phyloP scores from a whole-genome alignment of 2,888 invertebrate species.

The Alloscopus bannaensis region DNA sequence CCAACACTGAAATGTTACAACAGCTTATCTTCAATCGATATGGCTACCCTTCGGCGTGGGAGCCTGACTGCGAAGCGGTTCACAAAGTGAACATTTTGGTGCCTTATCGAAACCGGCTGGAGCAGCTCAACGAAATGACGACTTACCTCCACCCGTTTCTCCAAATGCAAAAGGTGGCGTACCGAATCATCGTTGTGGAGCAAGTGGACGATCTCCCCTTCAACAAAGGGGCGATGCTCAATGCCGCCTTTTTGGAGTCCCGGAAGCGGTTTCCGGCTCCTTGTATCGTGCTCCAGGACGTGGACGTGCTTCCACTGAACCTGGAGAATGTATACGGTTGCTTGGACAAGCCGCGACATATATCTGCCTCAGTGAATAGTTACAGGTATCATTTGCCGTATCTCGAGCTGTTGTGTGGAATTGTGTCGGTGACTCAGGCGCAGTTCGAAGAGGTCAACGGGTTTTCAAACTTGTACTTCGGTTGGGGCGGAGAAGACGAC shows the following conservation, averaged over 20 bases:
- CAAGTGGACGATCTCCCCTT: slow-evolving; percentile 76
- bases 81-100: slow-evolving; percentile 1
- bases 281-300: slow-evolving; percentile 92
- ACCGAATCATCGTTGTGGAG: slow-evolving; percentile 3
- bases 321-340: slow-evolving; percentile 91
- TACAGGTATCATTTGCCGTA: slow-evolving; percentile 79
- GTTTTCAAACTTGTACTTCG: slow-evolving; percentile 87
- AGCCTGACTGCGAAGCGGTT: slow-evolving; percentile 7
- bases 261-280: slow-evolving; percentile 77
- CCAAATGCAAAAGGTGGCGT: background rate
- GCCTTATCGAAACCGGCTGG: background rate
- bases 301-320: slow-evolving; percentile 88
- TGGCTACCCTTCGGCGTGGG: slow-evolving; percentile 1
- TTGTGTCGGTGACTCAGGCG: slow-evolving; percentile 83
- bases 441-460: slow-evolving; percentile 88
- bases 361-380: slow-evolving; percentile 76
- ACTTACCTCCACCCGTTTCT: background rate
- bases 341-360: slow-evolving; percentile 87
- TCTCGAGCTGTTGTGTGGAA: slow-evolving; percentile 87
- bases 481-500: slow-evolving; percentile 95
- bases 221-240: slow-evolving; percentile 91
- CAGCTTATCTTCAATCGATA: background rate
- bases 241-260: slow-evolving; percentile 85
- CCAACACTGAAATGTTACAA: background rate
- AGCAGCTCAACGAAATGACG: background rate